Base-by-base conservation (phyloP, 2,888 invertebrate species). In the Leptinotarsa haldemani region DNA sequence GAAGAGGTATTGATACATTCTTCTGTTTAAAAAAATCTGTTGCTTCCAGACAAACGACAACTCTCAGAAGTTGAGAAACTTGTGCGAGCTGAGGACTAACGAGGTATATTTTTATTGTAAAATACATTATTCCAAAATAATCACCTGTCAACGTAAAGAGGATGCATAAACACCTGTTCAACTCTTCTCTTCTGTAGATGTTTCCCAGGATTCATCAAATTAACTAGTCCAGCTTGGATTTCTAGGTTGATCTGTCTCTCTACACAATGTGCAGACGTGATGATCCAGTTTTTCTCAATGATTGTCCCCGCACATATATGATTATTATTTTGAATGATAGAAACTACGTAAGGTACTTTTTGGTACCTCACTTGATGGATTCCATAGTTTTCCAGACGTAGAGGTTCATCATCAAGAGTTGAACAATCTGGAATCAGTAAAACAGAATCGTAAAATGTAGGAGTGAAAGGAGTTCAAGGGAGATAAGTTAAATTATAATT, bases 261-360 rank as follows among this genome's bases (percentile, higher is more conserved):
- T 15, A 69, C 69, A n/a, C 69, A 69, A 20, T 48, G 63, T 5
- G 69, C 61, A 22, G 69, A 18, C 16, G 69, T 63, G 12, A 69
- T 18, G 4, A 69, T 63, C 69, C 69, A 69, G 9, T 63, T 16
- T 46, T 16, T 15, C 1, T 40, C 20, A 47, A 69, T 40, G 1
- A 69, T 69, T 13, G 48, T 25, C 30, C 63, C 69, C 22, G 48
- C 61, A 46, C 69, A 69, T 13, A 69, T n/a, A 5, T 63, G 63
- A 40, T 18, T 69, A 22, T 63, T 20, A 18, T 69, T 20, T 22
- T 5, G 46, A 15, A 47, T 7, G 13, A 69, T 63, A 12, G 69
- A 61, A 30, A 63, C 69, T 16, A 63, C 20, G 22, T 25, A 69
- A 15, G 63, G 63, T 16, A 69, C 13, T n/a, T 40, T 18, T 13